Evolutionary conservation across 2,888 invertebrate genomes (phyloP).

Genomic region (Tipula lateralis): DNA sequence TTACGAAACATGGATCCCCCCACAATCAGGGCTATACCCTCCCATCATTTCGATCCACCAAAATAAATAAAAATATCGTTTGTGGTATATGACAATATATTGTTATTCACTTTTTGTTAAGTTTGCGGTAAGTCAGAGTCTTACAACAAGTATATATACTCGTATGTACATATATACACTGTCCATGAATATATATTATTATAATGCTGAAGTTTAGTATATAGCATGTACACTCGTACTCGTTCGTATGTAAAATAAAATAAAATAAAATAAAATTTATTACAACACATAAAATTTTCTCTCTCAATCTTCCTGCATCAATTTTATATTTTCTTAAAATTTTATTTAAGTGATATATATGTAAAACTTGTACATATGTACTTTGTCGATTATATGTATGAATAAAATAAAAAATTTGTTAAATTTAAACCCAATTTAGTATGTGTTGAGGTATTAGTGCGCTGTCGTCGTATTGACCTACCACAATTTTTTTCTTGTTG

Average conservation of each 20-base stretch:
- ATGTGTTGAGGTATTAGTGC: conserved; percentile 11
- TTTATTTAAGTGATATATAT: background rate
- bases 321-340: conserved; percentile 2
- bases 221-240: background rate
- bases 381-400: background rate
- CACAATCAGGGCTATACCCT: too few species aligned
- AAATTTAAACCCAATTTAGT: conserved; percentile 19
- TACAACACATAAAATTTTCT: background rate
- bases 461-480: conserved; percentile 15
- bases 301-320: background rate
- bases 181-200: conserved; percentile 12
- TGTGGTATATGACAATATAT: conserved; percentile 19
- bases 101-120: background rate
- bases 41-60: too few species aligned
- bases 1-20: too few species aligned
- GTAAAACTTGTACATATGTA: background rate
- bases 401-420: background rate
- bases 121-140: conserved; percentile 12
- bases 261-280: background rate
- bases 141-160: background rate
- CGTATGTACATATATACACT: background rate
- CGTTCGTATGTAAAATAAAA: background rate
- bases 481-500: background rate
- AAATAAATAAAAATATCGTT: too few species aligned
- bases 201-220: background rate